These are phyloP conservation scores for Mesitornis unicolor DNA, from an alignment of 2,113 vertebrate genomes.

Conservation along the genomic window DNA sequence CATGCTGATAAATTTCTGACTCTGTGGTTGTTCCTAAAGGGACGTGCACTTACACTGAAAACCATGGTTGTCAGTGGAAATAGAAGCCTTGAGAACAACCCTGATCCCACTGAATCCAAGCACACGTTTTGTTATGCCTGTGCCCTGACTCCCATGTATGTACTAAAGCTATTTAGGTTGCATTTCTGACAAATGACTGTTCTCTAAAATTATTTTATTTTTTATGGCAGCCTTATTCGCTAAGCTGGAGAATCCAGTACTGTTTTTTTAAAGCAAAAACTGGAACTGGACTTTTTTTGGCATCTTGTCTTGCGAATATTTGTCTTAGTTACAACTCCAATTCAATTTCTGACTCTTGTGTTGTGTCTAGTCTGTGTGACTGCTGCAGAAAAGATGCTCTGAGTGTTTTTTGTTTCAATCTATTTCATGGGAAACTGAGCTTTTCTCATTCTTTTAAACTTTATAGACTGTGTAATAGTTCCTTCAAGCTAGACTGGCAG, in stretches of 20 bases:
- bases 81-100: not conserved
- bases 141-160: not conserved
- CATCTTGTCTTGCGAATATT: not conserved
- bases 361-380: not conserved
- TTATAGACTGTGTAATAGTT: constrained; percentile 33
- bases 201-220: not conserved
- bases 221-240: not conserved
- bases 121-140: not conserved
- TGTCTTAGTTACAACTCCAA: not conserved
- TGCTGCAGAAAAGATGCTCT: not conserved
- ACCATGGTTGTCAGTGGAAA: not conserved
- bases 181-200: not conserved
- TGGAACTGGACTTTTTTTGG: not conserved
- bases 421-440: not conserved
- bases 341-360: not conserved
- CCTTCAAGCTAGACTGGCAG: not conserved
- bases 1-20: not conserved
- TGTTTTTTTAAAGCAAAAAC: not conserved
- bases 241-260: not conserved
- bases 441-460: constrained; percentile 19
- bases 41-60: not conserved
- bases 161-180: not conserved
- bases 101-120: not conserved
- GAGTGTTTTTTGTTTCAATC: not conserved
- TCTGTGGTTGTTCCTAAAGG: not conserved